Evolutionary conservation across 2,113 vertebrate genomes (phyloP).

Genomic region (Gnathonemus longibarbis): DNA sequence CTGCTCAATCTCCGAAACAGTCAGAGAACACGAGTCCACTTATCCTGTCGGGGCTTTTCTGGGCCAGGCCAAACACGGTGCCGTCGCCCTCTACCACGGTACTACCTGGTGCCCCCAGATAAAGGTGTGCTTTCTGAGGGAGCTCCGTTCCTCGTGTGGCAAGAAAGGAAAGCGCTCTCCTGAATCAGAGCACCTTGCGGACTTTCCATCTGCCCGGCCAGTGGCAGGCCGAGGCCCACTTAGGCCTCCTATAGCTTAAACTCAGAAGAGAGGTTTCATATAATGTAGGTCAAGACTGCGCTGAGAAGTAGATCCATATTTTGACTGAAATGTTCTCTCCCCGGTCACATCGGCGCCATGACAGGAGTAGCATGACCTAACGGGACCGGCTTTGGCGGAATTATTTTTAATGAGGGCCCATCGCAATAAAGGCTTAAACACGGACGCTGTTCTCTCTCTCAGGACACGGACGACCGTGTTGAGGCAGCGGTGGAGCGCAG

Average conservation of each 20-base stretch:
- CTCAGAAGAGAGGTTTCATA: background rate
- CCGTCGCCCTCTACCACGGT: background rate
- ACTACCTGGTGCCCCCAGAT: background rate
- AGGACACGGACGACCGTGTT: conserved; percentile 64
- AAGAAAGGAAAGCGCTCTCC: background rate
- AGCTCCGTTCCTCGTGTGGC: background rate
- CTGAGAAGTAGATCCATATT: background rate
- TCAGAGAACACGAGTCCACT: background rate
- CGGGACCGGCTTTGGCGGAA: no score
- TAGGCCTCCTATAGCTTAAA: background rate
- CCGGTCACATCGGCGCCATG: background rate
- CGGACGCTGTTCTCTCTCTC: background rate
- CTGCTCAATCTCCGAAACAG: background rate
- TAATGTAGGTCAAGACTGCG: background rate
- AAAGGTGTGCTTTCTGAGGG: background rate
- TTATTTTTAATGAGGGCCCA: background rate
- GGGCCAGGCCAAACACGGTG: background rate
- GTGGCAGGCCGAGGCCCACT: background rate
- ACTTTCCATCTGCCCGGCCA: background rate
- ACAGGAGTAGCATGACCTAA: background rate
- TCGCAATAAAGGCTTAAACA: background rate
- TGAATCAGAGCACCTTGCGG: background rate
- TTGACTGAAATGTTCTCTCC: background rate
- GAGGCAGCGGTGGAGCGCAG: conserved; percentile 74
- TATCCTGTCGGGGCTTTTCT: background rate